Conservation (phyloP, 1,140 invertebrate species). For the Dreissena rostriformis region DNA sequence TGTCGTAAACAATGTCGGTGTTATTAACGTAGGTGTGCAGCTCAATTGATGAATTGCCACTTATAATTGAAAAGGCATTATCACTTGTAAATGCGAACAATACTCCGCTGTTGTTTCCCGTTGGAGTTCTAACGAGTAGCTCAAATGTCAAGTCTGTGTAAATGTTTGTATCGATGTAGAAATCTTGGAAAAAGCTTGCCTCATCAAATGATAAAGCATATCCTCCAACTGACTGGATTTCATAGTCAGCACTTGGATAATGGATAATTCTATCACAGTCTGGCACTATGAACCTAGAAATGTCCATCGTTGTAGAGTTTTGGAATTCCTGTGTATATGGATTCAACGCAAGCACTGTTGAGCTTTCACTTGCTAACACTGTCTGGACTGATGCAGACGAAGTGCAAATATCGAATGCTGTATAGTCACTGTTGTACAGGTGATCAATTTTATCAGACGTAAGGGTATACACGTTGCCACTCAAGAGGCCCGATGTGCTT, state of each 20-base stretch:
- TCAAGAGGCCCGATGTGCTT: constrained; percentile 53
- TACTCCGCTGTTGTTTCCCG: constrained; percentile 49
- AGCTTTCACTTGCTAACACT: background rate
- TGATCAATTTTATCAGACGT: constrained; percentile 43
- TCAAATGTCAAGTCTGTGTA: constrained; percentile 57
- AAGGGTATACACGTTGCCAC: constrained; percentile 37
- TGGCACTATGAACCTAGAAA: constrained; percentile 32
- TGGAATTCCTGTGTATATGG: constrained; percentile 25
- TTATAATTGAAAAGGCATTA: constrained; percentile 31
- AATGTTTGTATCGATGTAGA: constrained; percentile 41
- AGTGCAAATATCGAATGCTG: constrained; percentile 45
- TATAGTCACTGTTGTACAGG: constrained; percentile 26
- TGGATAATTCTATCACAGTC: constrained; percentile 63
- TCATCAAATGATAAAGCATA: constrained; percentile 56
- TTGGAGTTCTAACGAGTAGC: constrained; percentile 53
- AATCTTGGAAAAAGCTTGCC: constrained; percentile 48
- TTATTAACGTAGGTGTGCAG: constrained; percentile 44
- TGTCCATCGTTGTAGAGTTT: constrained; percentile 28
- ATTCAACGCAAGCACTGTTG: background rate
- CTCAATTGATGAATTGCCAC: constrained; percentile 33
- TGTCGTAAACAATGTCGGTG: constrained; percentile 35
- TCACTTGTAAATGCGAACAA: constrained; percentile 62
- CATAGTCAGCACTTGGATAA: constrained; percentile 44
- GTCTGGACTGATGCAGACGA: constrained; percentile 20
- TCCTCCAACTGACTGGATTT: constrained; percentile 55